Evolutionary conservation across 2,888 invertebrate species (phyloP).

Genomic region (Dryadula phaetusa): DNA sequence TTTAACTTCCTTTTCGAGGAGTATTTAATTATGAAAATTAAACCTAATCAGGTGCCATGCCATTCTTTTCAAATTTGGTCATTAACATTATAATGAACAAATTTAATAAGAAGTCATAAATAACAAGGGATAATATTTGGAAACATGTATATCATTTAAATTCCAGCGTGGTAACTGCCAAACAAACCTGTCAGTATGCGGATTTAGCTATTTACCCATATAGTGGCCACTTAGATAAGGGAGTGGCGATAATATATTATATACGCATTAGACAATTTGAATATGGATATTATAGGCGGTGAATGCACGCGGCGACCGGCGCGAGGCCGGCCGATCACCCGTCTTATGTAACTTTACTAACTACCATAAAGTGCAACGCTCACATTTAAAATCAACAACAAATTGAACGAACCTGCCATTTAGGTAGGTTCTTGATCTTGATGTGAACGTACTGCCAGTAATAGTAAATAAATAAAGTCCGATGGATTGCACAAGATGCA

Average conservation of each 20-base stretch:
- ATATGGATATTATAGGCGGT: conserved; percentile 61
- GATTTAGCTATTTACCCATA: conserved; percentile 42
- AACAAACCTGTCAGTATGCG: conserved; percentile 39
- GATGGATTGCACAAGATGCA: conserved; percentile 35
- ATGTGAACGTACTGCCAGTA: conserved; percentile 54
- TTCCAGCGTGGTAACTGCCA: conserved; percentile 22
- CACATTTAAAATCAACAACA: conserved; percentile 62
- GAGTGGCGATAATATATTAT: conserved; percentile 51
- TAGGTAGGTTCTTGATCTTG: conserved; percentile 63
- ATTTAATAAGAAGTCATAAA: not conserved
- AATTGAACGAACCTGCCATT: conserved; percentile 54
- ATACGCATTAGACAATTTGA: conserved; percentile 62
- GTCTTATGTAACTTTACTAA: conserved; percentile 65
- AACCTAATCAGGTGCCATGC: not conserved
- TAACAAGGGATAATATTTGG: not conserved
- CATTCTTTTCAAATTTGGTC: too few species aligned
- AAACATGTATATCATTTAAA: conserved; percentile 23
- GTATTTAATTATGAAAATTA: not conserved
- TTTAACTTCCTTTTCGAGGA: not conserved
- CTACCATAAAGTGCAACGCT: conserved; percentile 57
- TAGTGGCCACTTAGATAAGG: conserved; percentile 38
- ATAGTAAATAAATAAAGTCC: conserved; percentile 41
- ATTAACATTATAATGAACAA: not conserved
- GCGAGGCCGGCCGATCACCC: conserved; percentile 81
- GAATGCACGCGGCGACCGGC: conserved; percentile 65